phyloP scores from a whole-genome alignment of 2,797 vertebrate species.

The Erpetoichthys calabaricus region DNA sequence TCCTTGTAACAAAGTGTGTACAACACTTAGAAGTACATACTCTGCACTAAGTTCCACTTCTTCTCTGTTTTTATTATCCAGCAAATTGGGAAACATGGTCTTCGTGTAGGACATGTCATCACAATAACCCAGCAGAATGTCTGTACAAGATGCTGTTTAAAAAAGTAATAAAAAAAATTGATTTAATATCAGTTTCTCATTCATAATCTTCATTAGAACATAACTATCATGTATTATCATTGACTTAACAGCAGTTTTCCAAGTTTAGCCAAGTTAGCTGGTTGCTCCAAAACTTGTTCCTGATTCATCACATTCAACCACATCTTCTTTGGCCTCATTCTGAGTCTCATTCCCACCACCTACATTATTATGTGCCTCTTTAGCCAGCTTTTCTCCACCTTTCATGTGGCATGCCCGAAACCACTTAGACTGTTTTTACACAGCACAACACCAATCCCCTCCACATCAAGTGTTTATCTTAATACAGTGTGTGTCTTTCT shows the following conservation, averaged over 20 bases:
- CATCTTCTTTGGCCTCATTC: too few relatives aligned
- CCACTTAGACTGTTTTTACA: too few relatives aligned
- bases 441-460: too few relatives aligned
- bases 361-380: too few relatives aligned
- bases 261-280: neutral
- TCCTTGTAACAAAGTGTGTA: constrained; percentile 75
- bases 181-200: neutral
- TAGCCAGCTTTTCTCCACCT: too few relatives aligned
- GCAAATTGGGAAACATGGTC: constrained; percentile 70
- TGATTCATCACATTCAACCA: too few relatives aligned
- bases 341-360: too few relatives aligned
- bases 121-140: constrained; percentile 67
- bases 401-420: too few relatives aligned
- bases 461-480: too few relatives aligned
- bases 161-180: constrained; percentile 11
- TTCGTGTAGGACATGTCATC: constrained; percentile 60
- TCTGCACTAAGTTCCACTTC: constrained; percentile 75
- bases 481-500: too few relatives aligned
- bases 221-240: neutral
- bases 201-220: neutral
- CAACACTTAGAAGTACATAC: constrained; percentile 78
- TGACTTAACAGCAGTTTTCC: neutral
- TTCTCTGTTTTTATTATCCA: constrained; percentile 57
- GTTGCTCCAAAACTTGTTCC: too few relatives aligned
- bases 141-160: constrained; percentile 53